phyloP scores from a whole-genome alignment of 2,797 vertebrate species.

The Phylloscopus collybita region DNA sequence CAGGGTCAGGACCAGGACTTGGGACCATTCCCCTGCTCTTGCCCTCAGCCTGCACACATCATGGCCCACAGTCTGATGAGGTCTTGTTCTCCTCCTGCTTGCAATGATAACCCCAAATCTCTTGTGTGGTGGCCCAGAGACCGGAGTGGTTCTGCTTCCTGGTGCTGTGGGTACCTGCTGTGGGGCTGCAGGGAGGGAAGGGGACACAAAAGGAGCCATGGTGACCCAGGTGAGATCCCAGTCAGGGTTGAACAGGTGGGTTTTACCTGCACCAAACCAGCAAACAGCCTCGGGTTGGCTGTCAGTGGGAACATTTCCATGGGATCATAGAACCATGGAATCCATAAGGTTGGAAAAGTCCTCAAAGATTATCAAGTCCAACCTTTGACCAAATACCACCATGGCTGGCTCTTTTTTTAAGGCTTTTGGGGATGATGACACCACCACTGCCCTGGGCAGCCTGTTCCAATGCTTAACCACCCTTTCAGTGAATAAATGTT shows the following conservation, averaged over 20 bases:
- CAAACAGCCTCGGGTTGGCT: not conserved
- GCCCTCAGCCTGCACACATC: not conserved
- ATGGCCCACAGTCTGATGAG: fast-evolving
- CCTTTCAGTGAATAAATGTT: not conserved
- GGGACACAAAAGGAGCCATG: not conserved
- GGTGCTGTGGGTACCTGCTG: not conserved
- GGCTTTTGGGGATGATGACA: not conserved
- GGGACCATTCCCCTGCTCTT: not conserved
- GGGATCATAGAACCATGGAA: not conserved
- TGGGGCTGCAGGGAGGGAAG: not conserved
- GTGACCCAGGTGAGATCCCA: not conserved
- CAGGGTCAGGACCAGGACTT: not conserved
- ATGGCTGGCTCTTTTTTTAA: not conserved
- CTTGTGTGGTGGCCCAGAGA: not conserved
- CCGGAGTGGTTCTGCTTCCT: fast-evolving
- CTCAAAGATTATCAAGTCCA: not conserved
- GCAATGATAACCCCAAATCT: not conserved
- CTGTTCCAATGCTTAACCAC: not conserved
- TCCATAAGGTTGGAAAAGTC: not conserved
- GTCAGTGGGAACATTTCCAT: not conserved
- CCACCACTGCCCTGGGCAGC: not conserved
- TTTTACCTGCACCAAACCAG: not conserved
- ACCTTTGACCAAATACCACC: not conserved
- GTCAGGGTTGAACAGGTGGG: fast-evolving
- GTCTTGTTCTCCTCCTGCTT: not conserved